Evolutionary conservation across 2,888 invertebrate species (phyloP), one percentile per base, ranked within the genome.

Genomic region (Linnaemya tessellans): DNA sequence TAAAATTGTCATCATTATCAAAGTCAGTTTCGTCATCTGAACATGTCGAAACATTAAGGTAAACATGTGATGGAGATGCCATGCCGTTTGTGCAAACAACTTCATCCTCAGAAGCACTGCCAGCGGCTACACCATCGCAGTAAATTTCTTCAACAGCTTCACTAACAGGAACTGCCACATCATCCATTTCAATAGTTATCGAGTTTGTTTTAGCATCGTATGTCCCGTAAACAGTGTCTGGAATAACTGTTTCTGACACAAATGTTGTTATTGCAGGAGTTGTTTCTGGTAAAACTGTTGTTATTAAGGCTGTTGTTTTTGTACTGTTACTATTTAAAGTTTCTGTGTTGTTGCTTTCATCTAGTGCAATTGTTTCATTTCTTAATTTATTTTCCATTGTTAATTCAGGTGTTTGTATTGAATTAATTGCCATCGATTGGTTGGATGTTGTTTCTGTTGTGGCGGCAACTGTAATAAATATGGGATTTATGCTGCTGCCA

Each of bases 131-230:
- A 25, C 93, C 92, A 88, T 93, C 93, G 84, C 92, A 92, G 56
- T 93, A 91, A 25, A 93, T 91, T 83, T 92, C 92, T 88, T 92
- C 92, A 18, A 92, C 91, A 46, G 91, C 93, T 88, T 94, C 94
- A 79, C 93, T 93, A 41, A 93, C 93, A 0, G 93, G 91, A 74
- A 94, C 93, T 74, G 94, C 94, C 86, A 94, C 95, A 67, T 92
- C 92, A 22, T 95, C 94, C 88, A 96, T 94, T 87, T 96, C 94
- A 15, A 96, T 94, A 0, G 96, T 96, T 80, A 96, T 94, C 87
- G 95, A 96, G 90, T 96, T 95, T 20, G 95, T 95, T 81, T 94
- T 94, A 90, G 96, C 96, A 89, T 96, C 95, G 89, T 95, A 95
- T 77, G 95, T 96, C 51, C 95, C 96, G 88, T 95, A 96, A 87